These are phyloP conservation scores for Dorcus parallelipipedus DNA, from an alignment of 2,888 invertebrate species.

Conservation along the genomic window DNA sequence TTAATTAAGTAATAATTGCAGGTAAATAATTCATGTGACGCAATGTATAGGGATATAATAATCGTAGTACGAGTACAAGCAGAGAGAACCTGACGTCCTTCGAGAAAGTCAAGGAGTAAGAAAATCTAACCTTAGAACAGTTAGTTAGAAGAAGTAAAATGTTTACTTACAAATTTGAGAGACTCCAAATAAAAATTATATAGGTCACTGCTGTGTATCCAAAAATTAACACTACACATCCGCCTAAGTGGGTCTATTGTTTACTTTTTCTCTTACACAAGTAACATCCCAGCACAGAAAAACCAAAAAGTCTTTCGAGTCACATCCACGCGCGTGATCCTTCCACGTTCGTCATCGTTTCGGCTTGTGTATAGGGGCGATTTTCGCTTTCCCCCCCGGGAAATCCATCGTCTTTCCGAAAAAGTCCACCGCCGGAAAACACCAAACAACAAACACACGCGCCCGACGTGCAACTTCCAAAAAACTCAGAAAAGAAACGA, in stretches of 20 bases:
- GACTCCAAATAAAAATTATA: slow-evolving; percentile 24
- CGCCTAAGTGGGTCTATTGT: slow-evolving; percentile 34
- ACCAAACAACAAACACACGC: background rate
- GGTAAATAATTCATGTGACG: too few species aligned
- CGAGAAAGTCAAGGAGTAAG: slow-evolving; percentile 21
- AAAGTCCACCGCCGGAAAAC: background rate
- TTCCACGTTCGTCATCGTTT: slow-evolving; percentile 31
- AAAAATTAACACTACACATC: slow-evolving; percentile 39
- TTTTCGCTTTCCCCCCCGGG: slow-evolving; percentile 30
- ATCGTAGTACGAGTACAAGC: too few species aligned
- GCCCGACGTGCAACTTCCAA: background rate
- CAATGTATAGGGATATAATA: too few species aligned
- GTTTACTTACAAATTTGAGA: slow-evolving; percentile 21
- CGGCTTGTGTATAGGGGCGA: slow-evolving; percentile 27
- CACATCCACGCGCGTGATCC: background rate
- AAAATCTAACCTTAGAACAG: slow-evolving; percentile 3
- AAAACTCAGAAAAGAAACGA: background rate
- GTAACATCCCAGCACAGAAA: slow-evolving; percentile 1
- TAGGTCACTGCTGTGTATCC: slow-evolving; percentile 41
- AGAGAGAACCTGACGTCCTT: slow-evolving; percentile 16
- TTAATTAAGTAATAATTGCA: too few species aligned
- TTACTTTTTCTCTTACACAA: slow-evolving; percentile 21
- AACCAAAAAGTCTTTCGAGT: too few species aligned
- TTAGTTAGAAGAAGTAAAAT: slow-evolving; percentile 4
- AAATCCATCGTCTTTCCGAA: slow-evolving; percentile 32